A percentile compares a stretch with the other conserved stretches of the same genome.
Conservation (phyloP, 2,888 invertebrate species). For the Drosophila acutilabella region DNA sequence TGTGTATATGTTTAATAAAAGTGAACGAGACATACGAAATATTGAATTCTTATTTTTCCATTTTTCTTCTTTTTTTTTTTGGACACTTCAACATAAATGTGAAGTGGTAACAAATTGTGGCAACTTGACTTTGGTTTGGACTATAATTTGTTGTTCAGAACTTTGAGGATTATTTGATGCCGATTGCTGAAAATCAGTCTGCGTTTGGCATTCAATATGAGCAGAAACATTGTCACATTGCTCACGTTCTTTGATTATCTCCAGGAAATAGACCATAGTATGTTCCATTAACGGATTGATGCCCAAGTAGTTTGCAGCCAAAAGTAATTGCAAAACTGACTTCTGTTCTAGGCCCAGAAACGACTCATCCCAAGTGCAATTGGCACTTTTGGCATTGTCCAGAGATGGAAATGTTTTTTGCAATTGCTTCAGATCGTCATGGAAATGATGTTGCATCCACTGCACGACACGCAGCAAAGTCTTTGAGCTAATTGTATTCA, state of each 20-base stretch:
- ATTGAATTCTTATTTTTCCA: not conserved
- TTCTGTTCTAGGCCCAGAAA: constrained; percentile 34
- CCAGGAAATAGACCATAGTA: constrained; percentile 24
- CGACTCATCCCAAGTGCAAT: constrained; percentile 43
- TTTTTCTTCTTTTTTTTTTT: not conserved
- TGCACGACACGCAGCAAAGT: constrained; percentile 34
- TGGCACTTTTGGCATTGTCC: not conserved
- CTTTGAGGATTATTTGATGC: not conserved
- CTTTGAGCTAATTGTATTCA: constrained; percentile 42
- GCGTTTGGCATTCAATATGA: not conserved
- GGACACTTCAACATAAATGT: not conserved
- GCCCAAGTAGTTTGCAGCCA: constrained; percentile 48
- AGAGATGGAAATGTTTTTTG: constrained; percentile 6
- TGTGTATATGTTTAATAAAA: constrained; percentile 1
- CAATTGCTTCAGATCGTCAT: constrained; percentile 28
- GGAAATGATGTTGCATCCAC: constrained; percentile 54
- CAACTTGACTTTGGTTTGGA: not conserved
- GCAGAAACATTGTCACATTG: not conserved
- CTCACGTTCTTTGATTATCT: constrained; percentile 23
- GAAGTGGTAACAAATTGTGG: constrained; percentile 4
- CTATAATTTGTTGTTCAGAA: not conserved
- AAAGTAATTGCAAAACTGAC: constrained; percentile 38
- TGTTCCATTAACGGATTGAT: constrained; percentile 42
- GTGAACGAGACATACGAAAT: not conserved
- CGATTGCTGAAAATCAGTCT: constrained; percentile 2